Evolutionary conservation across 53 echinoderm and acorn worm genomes (phyloP), one percentile per base, ranked within the genome.

Genomic region (Patiria pectinifera): DNA sequence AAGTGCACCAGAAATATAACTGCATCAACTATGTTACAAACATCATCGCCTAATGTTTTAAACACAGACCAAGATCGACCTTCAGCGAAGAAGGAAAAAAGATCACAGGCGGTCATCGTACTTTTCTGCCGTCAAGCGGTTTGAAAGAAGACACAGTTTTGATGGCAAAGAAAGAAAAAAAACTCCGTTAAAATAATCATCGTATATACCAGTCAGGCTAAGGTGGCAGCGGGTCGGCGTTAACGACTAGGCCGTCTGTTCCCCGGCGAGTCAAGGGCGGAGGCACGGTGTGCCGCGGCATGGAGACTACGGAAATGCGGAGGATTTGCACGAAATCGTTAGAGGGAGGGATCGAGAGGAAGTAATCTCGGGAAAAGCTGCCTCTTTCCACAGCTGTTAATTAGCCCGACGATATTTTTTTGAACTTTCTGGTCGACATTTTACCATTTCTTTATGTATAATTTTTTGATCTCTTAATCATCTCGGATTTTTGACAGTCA

Each of bases 221-320:
- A 90, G 69, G 81, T 69, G 90, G 63, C 81, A 81, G 61, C 90
- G 90, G 80, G 66, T 69, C 90, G 81, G 48, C 59, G 90, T 69
- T 90, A 90, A 90, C 81, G 90, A 90, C 66, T 90, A 80, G 63
- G 90, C 90, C 90, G 90, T 90, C 90, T 90, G 90, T 80, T 53
- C 7, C 63, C 23, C 90, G 90, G 90, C 69, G 80, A 80, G 81
- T 90, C 90, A 80, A 90, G 69, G 90, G 81, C 80, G 35, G 46
- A 45, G 22, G 22, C 43, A 90, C 80, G 80, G 70, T 90, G 14
- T 5, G 53, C 53, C 53, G 24, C 47, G 59, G 79, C 83, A 25
- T 66, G 63, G 43, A 88, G 18, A 88, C 48, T 62, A 60, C 77
- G 76, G 88, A 76, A 88, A 88, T 78, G 77, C 60, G 59, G 59